phyloP scores from a whole-genome alignment of 2,888 invertebrate genomes.

The Chesias legatella region DNA sequence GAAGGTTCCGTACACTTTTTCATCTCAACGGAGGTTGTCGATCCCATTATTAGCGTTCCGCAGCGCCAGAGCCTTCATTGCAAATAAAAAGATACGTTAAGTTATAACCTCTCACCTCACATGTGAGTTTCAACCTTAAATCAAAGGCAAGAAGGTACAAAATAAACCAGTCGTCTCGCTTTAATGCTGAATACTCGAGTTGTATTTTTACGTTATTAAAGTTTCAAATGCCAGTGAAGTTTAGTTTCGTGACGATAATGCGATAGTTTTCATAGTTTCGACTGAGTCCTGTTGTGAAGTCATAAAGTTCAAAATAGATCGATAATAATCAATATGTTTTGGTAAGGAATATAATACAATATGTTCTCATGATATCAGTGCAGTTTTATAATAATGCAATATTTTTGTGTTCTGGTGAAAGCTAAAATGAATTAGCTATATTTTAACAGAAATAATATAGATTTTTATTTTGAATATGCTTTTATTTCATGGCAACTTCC shows the following conservation, averaged over 20 bases:
- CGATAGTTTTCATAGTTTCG: slow-evolving; percentile 10
- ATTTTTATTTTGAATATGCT: too few species aligned
- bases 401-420: too few species aligned
- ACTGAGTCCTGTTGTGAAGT: slow-evolving; percentile 13
- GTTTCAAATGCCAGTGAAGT: slow-evolving; percentile 31
- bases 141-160: neutral
- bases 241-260: slow-evolving; percentile 28
- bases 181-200: slow-evolving; percentile 25
- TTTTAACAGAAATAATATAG: too few species aligned
- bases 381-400: slow-evolving; percentile 11
- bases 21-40: slow-evolving; percentile 13
- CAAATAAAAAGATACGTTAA: slow-evolving; percentile 23
- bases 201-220: slow-evolving; percentile 32
- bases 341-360: too few species aligned
- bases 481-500: too few species aligned
- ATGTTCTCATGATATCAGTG: slow-evolving; percentile 6
- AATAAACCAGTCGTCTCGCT: slow-evolving; percentile 2
- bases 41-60: slow-evolving; percentile 30
- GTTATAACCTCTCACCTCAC: slow-evolving; percentile 3
- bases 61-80: slow-evolving; percentile 13
- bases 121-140: slow-evolving; percentile 5
- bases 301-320: slow-evolving; percentile 15
- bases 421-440: too few species aligned
- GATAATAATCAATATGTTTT: too few species aligned
- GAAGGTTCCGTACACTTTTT: slow-evolving; percentile 2